Conservation (phyloP, 2,888 invertebrate species). For the Dermolepida albohirtum region DNA sequence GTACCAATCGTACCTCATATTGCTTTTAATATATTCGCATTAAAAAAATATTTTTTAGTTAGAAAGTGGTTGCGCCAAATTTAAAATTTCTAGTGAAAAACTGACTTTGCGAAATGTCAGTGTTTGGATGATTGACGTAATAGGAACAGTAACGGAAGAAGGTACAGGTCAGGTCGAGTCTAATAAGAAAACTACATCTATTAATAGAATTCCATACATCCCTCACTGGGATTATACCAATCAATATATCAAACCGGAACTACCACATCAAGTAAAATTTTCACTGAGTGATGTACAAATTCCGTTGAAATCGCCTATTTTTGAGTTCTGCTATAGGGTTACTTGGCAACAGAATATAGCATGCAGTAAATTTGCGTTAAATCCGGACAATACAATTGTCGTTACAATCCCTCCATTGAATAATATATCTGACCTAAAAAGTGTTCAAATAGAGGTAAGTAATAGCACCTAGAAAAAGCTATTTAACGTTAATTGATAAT, state of each 20-base stretch:
- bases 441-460: conserved; percentile 14
- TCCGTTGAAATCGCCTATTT: conserved; percentile 31
- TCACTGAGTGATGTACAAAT: conserved; percentile 44
- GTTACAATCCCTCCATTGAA: conserved; percentile 60
- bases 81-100: conserved; percentile 53
- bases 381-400: conserved; percentile 53
- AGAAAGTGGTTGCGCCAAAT: conserved; percentile 58
- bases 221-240: conserved; percentile 72
- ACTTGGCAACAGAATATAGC: conserved; percentile 60
- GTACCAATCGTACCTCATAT: not conserved
- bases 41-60: conserved; percentile 51
- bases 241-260: conserved; percentile 75
- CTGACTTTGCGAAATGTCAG: conserved; percentile 41
- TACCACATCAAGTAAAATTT: conserved; percentile 75
- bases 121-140: conserved; percentile 39
- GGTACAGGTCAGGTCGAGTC: conserved; percentile 75
- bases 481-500: too few species aligned
- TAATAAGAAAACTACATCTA: conserved; percentile 70
- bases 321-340: conserved; percentile 62
- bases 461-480: too few species aligned
- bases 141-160: conserved; percentile 69
- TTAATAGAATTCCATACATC: conserved; percentile 70
- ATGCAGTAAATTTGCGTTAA: conserved; percentile 57
- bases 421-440: not conserved
- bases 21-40: not conserved